These are phyloP conservation scores for Nesogale talazaci DNA, from an alignment of 2,113 vertebrate genomes.

Conservation along the genomic window DNA sequence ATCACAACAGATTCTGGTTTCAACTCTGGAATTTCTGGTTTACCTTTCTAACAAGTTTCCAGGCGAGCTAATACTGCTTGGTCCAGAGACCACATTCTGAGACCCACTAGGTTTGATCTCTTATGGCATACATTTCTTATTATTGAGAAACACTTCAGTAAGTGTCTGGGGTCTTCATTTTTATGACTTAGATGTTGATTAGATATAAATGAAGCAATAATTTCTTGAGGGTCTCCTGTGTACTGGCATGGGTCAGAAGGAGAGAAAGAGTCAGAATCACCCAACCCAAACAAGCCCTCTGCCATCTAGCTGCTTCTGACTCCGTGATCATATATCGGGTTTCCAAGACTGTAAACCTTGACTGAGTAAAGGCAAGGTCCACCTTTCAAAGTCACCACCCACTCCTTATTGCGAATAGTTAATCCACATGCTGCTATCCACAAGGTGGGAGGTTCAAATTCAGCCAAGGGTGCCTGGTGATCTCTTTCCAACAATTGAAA, in stretches of 20 bases:
- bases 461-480: background rate
- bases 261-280: background rate
- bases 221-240: background rate
- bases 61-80: background rate
- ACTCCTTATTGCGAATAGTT: background rate
- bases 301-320: no score
- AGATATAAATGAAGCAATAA: background rate
- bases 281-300: no score
- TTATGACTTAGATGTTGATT: background rate
- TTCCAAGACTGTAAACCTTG: no score
- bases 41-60: background rate
- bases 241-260: background rate
- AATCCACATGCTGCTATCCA: background rate
- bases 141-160: background rate
- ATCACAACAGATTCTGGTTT: background rate
- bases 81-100: background rate
- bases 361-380: no score
- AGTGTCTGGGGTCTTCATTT: background rate
- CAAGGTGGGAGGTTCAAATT: background rate
- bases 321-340: no score
- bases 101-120: background rate
- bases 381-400: background rate
- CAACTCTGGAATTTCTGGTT: background rate
- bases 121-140: background rate
- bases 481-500: background rate